Base-by-base conservation (phyloP, 2,888 invertebrate genomes). In the Listrodromus nycthemerus region DNA sequence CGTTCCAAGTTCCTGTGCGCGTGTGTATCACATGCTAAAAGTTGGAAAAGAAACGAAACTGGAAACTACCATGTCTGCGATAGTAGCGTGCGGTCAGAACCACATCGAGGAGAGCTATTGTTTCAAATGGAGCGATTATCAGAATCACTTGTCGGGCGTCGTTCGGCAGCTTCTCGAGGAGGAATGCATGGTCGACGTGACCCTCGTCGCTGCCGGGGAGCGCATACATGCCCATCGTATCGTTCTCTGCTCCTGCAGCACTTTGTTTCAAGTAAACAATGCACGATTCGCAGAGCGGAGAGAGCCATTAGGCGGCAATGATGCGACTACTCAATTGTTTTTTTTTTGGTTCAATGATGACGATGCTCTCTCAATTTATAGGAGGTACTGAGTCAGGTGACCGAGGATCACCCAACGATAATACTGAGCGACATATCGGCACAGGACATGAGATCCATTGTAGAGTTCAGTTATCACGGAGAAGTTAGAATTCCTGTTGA, bases 161-260 rank as follows among this genome's bases (percentile, higher is more conserved):
- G 91, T 93, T 75, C 89, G 91, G 30, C 92, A 94, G 78, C 89
- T 94, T 10, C 85, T 93, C 10, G 91, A 91, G 16, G 91, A 93
- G 66, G 91, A 93, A 83, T 93, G 92, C 27, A 93, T 94, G 93
- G 94, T 94, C 83, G 94, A 94, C 85, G 94, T 94, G 48, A 94
- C 94, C 19, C 89, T 94, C 50, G 93, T 93, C 37, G 94, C 93
- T 76, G 93, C 91, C 52, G 94, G 94, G 37, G 91, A 93, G 82
- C 93, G 92, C 69, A 93, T 93, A 85, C 92, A 91, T 48, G 94
- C 94, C 5, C 94, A 94, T 89, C 93, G 94, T 37, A 93, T 94
- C 74, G 94, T 94, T 48, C 90, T 94, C 1, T 93, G 94, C 74
- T 94, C 94, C 21, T 94, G 94, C 88, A 94, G 94, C 86, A 91